Conservation (phyloP, 2,797 vertebrate genomes). For the Pelodytes ibericus region DNA sequence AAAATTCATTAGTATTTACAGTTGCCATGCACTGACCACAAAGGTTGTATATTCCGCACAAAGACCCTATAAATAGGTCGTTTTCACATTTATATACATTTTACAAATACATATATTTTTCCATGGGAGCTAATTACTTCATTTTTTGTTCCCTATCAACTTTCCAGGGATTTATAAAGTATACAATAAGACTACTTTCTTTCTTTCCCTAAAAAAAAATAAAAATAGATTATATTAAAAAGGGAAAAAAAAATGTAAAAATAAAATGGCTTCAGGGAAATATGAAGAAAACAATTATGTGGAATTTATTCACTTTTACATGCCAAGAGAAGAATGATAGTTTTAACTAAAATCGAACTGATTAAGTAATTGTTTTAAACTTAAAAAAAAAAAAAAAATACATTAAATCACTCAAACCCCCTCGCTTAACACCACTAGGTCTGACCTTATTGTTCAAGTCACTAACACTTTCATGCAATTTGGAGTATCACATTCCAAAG, state of each 20-base stretch:
- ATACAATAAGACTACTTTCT: not conserved
- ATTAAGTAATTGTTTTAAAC: too few species aligned
- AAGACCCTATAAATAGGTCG: constrained; percentile 15
- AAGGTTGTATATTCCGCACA: constrained; percentile 7
- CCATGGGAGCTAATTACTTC: not conserved
- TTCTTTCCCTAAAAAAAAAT: not conserved
- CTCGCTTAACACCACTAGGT: too few species aligned
- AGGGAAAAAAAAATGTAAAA: not conserved
- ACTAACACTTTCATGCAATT: too few species aligned
- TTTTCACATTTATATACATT: constrained; percentile 18
- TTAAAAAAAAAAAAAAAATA: too few species aligned
- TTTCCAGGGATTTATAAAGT: constrained; percentile 15
- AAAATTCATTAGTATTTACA: constrained; percentile 58
- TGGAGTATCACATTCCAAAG: too few species aligned
- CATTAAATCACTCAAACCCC: too few species aligned
- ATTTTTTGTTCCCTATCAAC: not conserved
- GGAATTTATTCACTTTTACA: not conserved
- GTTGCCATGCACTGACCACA: not conserved
- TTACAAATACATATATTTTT: constrained; percentile 4
- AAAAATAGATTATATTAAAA: not conserved
- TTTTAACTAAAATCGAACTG: not conserved
- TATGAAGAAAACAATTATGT: not conserved
- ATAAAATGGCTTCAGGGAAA: not conserved
- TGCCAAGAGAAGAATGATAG: not conserved
- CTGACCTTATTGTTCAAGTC: too few species aligned